Conservation (phyloP, 2,113 vertebrate species). For the Hippocampus barbouri region DNA sequence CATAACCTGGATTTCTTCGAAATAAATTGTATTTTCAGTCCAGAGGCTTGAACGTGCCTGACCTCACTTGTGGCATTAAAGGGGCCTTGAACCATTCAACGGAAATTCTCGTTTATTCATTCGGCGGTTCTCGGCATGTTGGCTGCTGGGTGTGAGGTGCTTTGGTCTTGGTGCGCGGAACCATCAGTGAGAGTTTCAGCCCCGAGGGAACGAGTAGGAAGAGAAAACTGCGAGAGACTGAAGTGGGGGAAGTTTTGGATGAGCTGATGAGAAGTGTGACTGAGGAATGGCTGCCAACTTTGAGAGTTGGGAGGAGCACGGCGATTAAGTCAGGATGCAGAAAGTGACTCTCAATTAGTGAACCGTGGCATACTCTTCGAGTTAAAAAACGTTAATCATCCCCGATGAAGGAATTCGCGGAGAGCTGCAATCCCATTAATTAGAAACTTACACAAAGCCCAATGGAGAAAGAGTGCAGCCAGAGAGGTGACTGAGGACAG, state of each 20-base stretch:
- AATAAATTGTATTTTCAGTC: conserved; percentile 9
- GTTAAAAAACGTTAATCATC: neutral
- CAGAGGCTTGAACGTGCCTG: conserved; percentile 30
- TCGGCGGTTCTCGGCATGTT: neutral
- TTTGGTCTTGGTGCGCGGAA: conserved; percentile 12
- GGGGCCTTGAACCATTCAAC: no score
- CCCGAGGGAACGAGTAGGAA: neutral
- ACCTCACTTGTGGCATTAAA: conserved; percentile 33
- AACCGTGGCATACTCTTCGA: conserved; percentile 11
- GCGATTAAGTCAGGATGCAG: neutral
- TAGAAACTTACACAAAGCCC: no score
- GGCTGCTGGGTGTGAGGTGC: conserved; percentile 5
- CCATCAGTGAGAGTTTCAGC: no score
- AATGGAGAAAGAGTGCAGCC: no score
- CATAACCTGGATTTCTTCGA: neutral
- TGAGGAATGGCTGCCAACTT: no score
- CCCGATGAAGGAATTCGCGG: neutral
- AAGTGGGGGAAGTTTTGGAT: neutral
- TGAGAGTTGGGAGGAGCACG: neutral
- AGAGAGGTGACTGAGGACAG: no score
- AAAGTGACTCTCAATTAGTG: conserved; percentile 30
- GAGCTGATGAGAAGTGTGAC: no score
- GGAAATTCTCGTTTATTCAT: conserved; percentile 18
- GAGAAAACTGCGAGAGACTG: neutral
- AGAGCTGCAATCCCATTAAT: no score